Base-by-base conservation (phyloP, 1,140 invertebrate genomes). In the Hesperophylax magnus region DNA sequence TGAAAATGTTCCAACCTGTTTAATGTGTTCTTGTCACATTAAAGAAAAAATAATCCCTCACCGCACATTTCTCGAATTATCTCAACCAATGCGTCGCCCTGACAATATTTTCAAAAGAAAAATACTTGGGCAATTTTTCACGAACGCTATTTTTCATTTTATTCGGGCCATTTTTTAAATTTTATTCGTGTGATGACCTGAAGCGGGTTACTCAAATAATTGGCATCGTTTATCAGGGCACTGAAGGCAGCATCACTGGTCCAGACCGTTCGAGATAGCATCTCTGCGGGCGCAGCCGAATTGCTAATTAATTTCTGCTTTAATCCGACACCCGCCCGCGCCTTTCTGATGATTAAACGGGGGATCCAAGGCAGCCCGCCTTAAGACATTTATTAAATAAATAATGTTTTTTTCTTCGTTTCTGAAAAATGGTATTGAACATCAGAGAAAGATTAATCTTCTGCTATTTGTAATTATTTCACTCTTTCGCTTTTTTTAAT, bases 251-350 rank as follows among this genome's bases (percentile, higher is more conserved):
- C 63, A 20, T 31, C 63, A 27, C 24, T 65, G 18, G 65, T n/a
- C 31, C 34, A 11, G 54, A 5, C n/a, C 65, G 22, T 22, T 47
- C 15, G 34, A 78, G 77, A 79, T 79, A 79, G 9, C 27, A 79
- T 79, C 77, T 71, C 27, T 39, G 27, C 39, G n/a, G 34, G 31
- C 76, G 53, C 27, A 53, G 34, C 65, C 54, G 24, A 71, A 79
- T 58, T 79, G 77, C 77, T 79, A 69, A 79, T 79, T 79, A 79
- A 79, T 79, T 79, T 71, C 52, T 17, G 24, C 65, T 71, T 79
- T 79, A 79, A 79, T 79, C 77, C 65, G 77, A 79, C 77, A 71
- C 63, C 47, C 63, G 5, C 52, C 63, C 63, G 24, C 47, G 22
- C 27, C 24, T 77, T 77, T 65, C 31, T 65, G 34, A 65, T 67